Base-by-base conservation (phyloP, 2,113 vertebrate species). In the Opisthocomus hoazin region DNA sequence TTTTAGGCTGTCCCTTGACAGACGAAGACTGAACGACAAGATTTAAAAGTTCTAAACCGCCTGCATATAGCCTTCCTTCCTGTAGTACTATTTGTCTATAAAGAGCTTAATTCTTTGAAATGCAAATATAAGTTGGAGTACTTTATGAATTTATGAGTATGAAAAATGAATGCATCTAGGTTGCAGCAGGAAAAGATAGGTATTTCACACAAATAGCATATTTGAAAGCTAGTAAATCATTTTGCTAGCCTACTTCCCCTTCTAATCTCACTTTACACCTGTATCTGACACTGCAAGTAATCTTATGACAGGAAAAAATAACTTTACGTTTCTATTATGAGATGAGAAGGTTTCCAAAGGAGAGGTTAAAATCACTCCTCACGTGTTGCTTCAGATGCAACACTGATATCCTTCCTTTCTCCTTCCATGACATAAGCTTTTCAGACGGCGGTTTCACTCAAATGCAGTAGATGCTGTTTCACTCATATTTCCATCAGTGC, bases 141-240 rank as follows among this genome's bases (percentile, higher is more conserved):
- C 60, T 92, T 90, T 48, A 60, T 58, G 79, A 78, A 82, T 85
- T 87, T 79, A 32, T 79, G 36, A 90, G 45, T 32, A 68, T 11
- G 80, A 66, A 73, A 94, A 93, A 81, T 8, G 18, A 84, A 78
- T 43, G 51, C 34, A 63, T 76, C 63, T 88, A 2, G 0, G 30
- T 32, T 85, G 83, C 71, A 90, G 51, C 27, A 73, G 91, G 92
- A 95, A 97, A 92, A 97, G 63, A 32, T 64, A 94, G 41, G 39
- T 85, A 74, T 89, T 89, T 95, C 87, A 92, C 39, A 89, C 54
- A 95, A 97, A 95, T 87, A 39, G 84, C 76, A 69, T 75, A 56
- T 70, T 54, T 95, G 71, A 90, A 96, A 97, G 66, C 45, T 71
- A 94, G 32, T 61, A 94, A 87, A 92, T 94, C 8, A 6, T 86